phyloP scores from a whole-genome alignment of 1,140 invertebrate species.

The Macrostomum lignano region DNA sequence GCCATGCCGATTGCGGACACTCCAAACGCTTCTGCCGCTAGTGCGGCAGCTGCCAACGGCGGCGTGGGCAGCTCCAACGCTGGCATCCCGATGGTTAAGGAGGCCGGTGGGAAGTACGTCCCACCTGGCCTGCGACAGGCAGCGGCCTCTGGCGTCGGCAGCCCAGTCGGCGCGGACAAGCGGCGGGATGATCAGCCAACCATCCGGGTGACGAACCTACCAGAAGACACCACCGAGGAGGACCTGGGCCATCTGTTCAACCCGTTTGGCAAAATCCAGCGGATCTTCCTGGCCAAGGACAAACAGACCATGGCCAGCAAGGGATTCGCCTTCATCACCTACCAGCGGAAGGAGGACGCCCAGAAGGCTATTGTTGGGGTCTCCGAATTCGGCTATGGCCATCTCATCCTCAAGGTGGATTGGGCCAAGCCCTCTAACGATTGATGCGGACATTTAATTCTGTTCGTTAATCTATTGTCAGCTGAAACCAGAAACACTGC shows the following conservation, averaged over 20 bases:
- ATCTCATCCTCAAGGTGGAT: slow-evolving; percentile 84
- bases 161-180: too few relatives aligned
- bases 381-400: slow-evolving; percentile 84
- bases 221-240: slow-evolving; percentile 67
- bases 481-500: too few relatives aligned
- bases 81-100: too few relatives aligned
- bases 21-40: too few relatives aligned
- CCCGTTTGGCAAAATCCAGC: slow-evolving; percentile 53
- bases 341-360: slow-evolving; percentile 56
- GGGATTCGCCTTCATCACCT: slow-evolving; percentile 80
- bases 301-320: slow-evolving; percentile 26
- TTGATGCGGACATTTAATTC: too few relatives aligned
- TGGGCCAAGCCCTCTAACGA: slow-evolving; percentile 52
- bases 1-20: too few relatives aligned
- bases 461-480: too few relatives aligned
- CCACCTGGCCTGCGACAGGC: too few relatives aligned
- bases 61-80: too few relatives aligned
- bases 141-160: too few relatives aligned
- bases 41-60: too few relatives aligned
- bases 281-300: slow-evolving; percentile 62
- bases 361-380: slow-evolving; percentile 58
- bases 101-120: too few relatives aligned
- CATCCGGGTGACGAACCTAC: slow-evolving; percentile 81
- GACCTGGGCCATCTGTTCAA: slow-evolving; percentile 83
- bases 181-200: slow-evolving; percentile 50